Base-by-base conservation (phyloP, 2,113 vertebrate genomes). In the Oplegnathus fasciatus region DNA sequence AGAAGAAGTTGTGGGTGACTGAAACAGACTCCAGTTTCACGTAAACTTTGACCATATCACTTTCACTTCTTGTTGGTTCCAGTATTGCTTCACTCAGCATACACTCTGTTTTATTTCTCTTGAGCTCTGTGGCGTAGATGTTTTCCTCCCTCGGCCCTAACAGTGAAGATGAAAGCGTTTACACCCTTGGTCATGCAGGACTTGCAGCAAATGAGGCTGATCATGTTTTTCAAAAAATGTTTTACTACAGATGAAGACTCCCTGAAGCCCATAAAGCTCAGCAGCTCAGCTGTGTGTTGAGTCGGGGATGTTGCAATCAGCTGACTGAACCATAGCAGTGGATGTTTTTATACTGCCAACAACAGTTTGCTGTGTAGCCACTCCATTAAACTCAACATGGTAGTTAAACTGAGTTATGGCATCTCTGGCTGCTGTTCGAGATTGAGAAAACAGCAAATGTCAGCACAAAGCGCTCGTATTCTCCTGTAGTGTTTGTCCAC, bases 51-150 rank as follows among this genome's bases (percentile, higher is more conserved):
- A 82, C 8, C 10, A 9, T 28, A 64, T 88, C 69, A 46, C 80
- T 91, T 90, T 89, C 89, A 91, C 89, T 90, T 94, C 83, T 85
- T 85, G 42, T 87, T 85, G 66, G 57, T 68, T 70, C 32, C 75
- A 65, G 80, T 70, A 20, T 78, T 85, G 72, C 90, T 90, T 78
- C 79, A 62, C 82, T 86, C 82, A 78, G 71, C 62, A 85, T 28
- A 30, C 62, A 30, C 24, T 77, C 22, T 9, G 55, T 89, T 74
- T 86, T 78, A 65, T 87, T 88, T 90, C 75, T 70, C 58, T 64
- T 32, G 22, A 34, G 9, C 42, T 75, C n/a, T 20, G 34, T n/a
- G 18, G 55, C 64, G 78, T 17, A 17, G n/a, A 80, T 65, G 50
- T 80, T 80, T 89, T 80, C 42, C 76, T 82, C 32, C 64, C 70